Evolutionary conservation across 2,797 vertebrate genomes (phyloP).

Genomic region (Alectoris magna): DNA sequence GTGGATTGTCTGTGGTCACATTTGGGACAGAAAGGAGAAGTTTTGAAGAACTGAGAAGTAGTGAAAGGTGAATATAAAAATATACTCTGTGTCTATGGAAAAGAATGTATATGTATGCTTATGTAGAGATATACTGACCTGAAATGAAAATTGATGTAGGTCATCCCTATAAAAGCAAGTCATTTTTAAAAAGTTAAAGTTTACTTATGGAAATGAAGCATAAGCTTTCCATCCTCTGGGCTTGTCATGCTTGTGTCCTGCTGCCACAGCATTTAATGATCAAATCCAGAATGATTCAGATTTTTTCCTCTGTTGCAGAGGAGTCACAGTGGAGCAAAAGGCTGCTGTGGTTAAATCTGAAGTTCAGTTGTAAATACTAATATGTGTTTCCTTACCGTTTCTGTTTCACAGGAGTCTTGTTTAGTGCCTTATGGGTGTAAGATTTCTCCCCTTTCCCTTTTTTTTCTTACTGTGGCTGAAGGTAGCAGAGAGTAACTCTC

Average conservation of each 20-base stretch:
- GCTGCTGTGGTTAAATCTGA: not conserved
- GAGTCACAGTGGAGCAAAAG: not conserved
- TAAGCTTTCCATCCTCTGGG: not conserved
- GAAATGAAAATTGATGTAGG: not conserved
- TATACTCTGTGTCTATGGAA: not conserved
- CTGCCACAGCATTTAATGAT: not conserved
- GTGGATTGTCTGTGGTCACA: not conserved
- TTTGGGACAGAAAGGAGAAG: not conserved
- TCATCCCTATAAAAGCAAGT: not conserved
- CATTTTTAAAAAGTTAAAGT: not conserved
- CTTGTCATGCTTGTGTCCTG: accelerated
- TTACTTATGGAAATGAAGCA: not conserved
- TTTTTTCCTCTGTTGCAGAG: not conserved
- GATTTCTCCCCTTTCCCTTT: not conserved
- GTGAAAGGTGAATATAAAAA: not conserved
- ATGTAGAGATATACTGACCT: not conserved
- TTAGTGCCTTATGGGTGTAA: not conserved
- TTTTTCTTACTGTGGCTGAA: not conserved
- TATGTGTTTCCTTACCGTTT: not conserved
- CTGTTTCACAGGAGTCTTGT: not conserved
- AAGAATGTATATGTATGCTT: not conserved
- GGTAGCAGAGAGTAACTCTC: not conserved
- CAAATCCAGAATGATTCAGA: not conserved
- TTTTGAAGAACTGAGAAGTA: not conserved
- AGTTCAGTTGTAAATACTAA: not conserved